phyloP scores from a whole-genome alignment of 2,888 invertebrate species.

The Hemithea aestivaria region DNA sequence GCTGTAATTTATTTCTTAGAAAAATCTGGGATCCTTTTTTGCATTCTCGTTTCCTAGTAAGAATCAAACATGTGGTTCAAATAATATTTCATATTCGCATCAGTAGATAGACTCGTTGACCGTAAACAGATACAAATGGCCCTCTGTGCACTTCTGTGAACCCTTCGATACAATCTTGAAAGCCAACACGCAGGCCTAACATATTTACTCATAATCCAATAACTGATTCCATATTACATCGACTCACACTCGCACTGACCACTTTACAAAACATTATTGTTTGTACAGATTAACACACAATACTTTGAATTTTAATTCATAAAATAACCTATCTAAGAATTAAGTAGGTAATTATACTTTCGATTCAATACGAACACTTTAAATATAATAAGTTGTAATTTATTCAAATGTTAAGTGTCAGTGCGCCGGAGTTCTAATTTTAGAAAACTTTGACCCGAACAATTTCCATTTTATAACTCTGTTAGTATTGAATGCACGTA shows the following conservation, averaged over 20 bases:
- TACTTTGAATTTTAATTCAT: conserved; percentile 37
- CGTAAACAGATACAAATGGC: conserved; percentile 59
- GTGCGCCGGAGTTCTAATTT: conserved; percentile 35
- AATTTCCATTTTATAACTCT: conserved; percentile 50
- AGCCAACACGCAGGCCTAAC: conserved; percentile 39
- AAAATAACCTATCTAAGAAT: conserved; percentile 26
- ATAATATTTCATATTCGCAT: conserved; percentile 71
- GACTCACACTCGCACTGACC: conserved; percentile 22
- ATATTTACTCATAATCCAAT: conserved; percentile 54
- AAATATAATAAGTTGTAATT: conserved; percentile 27
- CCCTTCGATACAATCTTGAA: conserved; percentile 51
- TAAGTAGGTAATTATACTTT: conserved; percentile 18
- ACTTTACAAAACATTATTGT: conserved; percentile 34
- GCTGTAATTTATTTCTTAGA: no score
- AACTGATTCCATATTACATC: conserved; percentile 48
- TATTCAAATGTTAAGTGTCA: conserved; percentile 37
- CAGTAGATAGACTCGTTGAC: conserved; percentile 45
- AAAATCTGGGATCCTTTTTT: no score
- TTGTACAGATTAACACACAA: conserved; percentile 44
- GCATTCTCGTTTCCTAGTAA: conserved; percentile 23
- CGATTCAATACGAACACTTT: conserved; percentile 26
- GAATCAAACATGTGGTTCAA: conserved; percentile 58
- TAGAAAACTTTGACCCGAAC: conserved; percentile 44
- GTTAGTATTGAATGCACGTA: conserved; percentile 62
- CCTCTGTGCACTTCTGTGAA: conserved; percentile 72